Evolutionary conservation across 2,797 vertebrate genomes (phyloP), one percentile per base, ranked within the genome.

Genomic region (Synanceia verrucosa): DNA sequence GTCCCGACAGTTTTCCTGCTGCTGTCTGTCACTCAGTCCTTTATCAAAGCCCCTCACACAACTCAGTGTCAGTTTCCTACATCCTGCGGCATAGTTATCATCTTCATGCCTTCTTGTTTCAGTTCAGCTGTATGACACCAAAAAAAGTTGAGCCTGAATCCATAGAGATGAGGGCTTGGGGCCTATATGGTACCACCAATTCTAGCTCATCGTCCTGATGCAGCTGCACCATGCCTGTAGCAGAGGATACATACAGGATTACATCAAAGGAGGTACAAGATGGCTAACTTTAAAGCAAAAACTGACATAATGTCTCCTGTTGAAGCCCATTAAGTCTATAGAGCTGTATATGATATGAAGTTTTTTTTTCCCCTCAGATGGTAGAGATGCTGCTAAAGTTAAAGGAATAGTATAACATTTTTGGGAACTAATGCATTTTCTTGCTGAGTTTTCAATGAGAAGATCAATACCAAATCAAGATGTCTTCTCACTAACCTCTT

Each of bases 91-190:
- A 16, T 5, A 6, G 31, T 72, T 65, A 70, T 85, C 68, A 47
- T 69, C 59, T 5, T 41, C 52, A 12, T 2, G 2, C 59, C 19
- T 23, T 16, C 55, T 61, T 24, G 47, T 52, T 65, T 88, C 86
- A 90, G 71, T 81, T 80, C 6, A 94, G 90, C 85, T 85, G 83
- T 43, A 90, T 86, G 82, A 91, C 89, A 77, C 90, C 91, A 81
- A 90, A 88, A 82, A 91, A 88, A 9, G 88, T 88, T 0, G 78
- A 83, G 24, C 90, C 85, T 44, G 84, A 26, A 0, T 89, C 87
- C 81, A 87, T 79, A 16, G 88, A 77, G 79, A 90, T 81, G 31
- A 78, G 1, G 21, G 76, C 81, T 23, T 86, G 59, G 13, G 86
- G 88, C 9, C 90, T 87, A 82, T 83, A 18, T 16, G 83, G 70